phyloP scores from a whole-genome alignment of 2,113 vertebrate species.

The Menura novaehollandiae region DNA sequence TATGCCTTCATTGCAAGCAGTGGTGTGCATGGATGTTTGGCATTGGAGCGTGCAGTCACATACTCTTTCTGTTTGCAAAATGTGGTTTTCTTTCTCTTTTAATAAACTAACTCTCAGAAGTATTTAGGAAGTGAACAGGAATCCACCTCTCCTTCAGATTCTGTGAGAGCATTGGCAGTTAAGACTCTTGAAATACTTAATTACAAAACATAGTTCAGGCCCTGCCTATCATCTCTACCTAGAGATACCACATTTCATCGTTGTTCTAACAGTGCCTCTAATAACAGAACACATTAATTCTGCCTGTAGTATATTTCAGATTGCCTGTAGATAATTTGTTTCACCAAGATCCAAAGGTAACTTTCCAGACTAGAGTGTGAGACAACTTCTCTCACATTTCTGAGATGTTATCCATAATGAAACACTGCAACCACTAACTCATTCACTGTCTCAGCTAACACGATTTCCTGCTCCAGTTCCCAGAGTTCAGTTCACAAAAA shows the following conservation, averaged over 20 bases:
- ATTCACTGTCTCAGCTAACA: not conserved
- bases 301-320: not conserved
- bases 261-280: not conserved
- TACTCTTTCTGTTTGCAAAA: not conserved
- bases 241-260: not conserved
- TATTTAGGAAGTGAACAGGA: not conserved
- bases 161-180: not conserved
- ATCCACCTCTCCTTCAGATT: not conserved
- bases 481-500: not conserved
- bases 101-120: not conserved
- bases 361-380: not conserved
- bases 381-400: slow-evolving; percentile 9
- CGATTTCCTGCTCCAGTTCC: slow-evolving; percentile 8
- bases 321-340: not conserved
- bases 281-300: not conserved
- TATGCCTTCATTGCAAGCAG: not conserved
- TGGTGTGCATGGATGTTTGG: rapidly evolving
- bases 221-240: not conserved
- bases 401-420: not conserved
- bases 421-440: not conserved
- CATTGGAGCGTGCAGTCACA: not conserved
- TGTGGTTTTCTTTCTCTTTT: not conserved
- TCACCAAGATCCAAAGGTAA: not conserved
- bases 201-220: not conserved
- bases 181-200: not conserved